Percentiles rank a stretch among this genome's conserved stretches.
These are phyloP conservation scores for Echinops telfairi DNA, from an alignment of 2,113 vertebrate species.

Conservation along the genomic window DNA sequence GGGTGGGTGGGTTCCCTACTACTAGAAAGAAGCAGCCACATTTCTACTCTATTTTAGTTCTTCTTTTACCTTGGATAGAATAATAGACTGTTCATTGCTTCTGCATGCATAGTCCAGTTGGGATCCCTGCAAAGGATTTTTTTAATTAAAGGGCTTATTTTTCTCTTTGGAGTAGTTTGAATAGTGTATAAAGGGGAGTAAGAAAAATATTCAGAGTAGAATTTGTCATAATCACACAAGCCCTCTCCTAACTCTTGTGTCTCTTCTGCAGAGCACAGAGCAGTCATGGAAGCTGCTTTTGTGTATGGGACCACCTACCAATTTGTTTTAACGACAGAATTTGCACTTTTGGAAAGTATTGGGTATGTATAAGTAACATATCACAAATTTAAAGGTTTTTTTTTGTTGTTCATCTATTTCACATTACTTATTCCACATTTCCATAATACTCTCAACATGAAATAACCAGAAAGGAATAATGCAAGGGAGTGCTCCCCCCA, in stretches of 20 bases:
- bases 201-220: neutral
- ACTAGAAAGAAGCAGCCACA: too few species aligned
- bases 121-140: conserved; percentile 22
- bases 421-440: neutral
- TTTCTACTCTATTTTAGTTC: too few species aligned
- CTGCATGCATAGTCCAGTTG: conserved; percentile 3
- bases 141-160: conserved; percentile 1
- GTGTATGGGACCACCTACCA: conserved; percentile 94
- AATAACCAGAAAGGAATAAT: neutral
- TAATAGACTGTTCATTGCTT: conserved; percentile 45
- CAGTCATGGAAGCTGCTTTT: conserved; percentile 96
- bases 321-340: conserved; percentile 95
- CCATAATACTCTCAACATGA: neutral
- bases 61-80: conserved; percentile 22
- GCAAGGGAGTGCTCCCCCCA: too few species aligned
- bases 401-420: neutral
- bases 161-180: conserved; percentile 26
- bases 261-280: conserved; percentile 92
- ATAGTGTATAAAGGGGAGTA: neutral
- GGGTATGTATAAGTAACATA: conserved; percentile 86
- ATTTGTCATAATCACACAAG: neutral
- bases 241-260: conserved; percentile 21
- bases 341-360: conserved; percentile 88
- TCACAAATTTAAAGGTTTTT: neutral
- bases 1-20: too few species aligned